Evolutionary conservation across 2,113 vertebrate species (phyloP), one percentile per base, ranked within the genome.

Genomic region (Malurus alboscapulatus): DNA sequence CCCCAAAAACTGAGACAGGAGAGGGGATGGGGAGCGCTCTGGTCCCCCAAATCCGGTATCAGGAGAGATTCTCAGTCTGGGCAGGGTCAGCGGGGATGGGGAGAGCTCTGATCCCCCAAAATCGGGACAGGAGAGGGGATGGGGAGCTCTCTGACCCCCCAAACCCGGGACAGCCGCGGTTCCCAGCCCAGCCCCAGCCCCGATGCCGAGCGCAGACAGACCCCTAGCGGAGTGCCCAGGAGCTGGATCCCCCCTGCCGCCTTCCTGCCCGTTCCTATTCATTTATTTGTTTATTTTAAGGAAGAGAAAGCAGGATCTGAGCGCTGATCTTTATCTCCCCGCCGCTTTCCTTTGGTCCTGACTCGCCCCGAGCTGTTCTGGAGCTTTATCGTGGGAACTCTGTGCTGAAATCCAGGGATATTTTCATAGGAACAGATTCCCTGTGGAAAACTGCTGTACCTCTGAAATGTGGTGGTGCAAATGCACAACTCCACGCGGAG

Each of bases 391-490:
- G 63, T 91, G 92, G 91, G 92, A 93, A 83, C 62, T 1, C 9
- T 3, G 7, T 14, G 2, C 77, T 69, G 74, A 65, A 87, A 66
- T 44, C 44, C 36, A 4, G 12, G 36, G 42, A 11, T 26, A 11
- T 89, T 87, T 89, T 67, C 84, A 24, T 55, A 42, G 87, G 67
- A 53, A 22, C 80, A 63, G 91, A 85, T 91, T 85, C 57, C 20
- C 66, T 63, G 67, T 96, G 92, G 86, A 96, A 96, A 65, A 47
- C 34, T 7, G 45, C 19, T 14, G 18, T 84, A 73, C 80, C 94
- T 92, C 90, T 38, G 85, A 88, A 96, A 97, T 65, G 20, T 81
- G 44, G 86, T 55, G 86, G 78, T 95, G 92, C 86, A 90, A 92
- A 81, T 50, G 66, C 93, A 95, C 81, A 81, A 7, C 74, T 95